phyloP scores from a whole-genome alignment of 2,888 invertebrate genomes.

The Rhingia rostrata region DNA sequence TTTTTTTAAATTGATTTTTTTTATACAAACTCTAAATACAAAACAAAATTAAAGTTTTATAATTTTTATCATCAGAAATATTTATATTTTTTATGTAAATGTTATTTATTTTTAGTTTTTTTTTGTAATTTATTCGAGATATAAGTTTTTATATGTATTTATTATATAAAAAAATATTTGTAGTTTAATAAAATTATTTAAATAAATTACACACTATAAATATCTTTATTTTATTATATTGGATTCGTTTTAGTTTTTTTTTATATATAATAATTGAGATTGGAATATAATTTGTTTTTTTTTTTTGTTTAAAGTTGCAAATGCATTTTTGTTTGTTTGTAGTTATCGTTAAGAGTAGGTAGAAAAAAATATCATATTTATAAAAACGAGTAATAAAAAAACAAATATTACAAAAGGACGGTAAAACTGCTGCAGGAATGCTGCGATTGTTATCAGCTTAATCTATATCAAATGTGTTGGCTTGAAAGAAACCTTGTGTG shows the following conservation, averaged over 20 bases:
- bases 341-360: constrained; percentile 2
- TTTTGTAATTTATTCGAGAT: constrained; percentile 41
- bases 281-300: constrained; percentile 14
- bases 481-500: constrained; percentile 12
- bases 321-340: constrained; percentile 23
- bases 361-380: constrained; percentile 29
- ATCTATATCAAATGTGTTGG: constrained; percentile 28
- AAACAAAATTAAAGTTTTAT: constrained; percentile 22
- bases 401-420: constrained; percentile 74
- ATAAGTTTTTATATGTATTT: constrained; percentile 16
- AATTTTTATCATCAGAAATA: constrained; percentile 13
- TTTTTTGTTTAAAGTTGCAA: constrained; percentile 26
- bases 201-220: constrained; percentile 69
- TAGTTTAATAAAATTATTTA: constrained; percentile 50
- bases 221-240: constrained; percentile 58
- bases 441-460: constrained; percentile 18
- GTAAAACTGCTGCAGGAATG: constrained; percentile 71
- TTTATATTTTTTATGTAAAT: constrained; percentile 14
- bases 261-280: constrained; percentile 19
- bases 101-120: constrained; percentile 14
- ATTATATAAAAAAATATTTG: constrained; percentile 13
- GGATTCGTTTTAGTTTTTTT: constrained; percentile 37
- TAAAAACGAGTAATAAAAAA: constrained; percentile 46
- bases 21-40: constrained; percentile 49
- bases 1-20: constrained; percentile 9